phyloP scores from a whole-genome alignment of 2,888 invertebrate genomes.

The Hirtodrosophila duncani region DNA sequence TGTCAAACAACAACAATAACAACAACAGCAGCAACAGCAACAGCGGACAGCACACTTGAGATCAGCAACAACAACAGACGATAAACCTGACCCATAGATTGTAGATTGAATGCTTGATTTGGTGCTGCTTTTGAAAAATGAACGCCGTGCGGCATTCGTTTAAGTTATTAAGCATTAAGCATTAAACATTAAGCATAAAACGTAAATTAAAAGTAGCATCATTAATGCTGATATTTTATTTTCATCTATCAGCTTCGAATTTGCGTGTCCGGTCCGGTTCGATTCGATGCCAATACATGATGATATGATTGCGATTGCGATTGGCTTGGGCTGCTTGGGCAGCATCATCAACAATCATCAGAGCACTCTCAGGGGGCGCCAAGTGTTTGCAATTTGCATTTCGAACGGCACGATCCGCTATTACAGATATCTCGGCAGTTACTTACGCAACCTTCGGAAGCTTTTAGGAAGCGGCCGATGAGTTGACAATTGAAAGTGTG shows the following conservation, averaged over 20 bases:
- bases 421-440: no score
- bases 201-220: slow-evolving; percentile 49
- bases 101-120: background rate
- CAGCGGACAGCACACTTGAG: background rate
- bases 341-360: no score
- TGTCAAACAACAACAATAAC: slow-evolving; percentile 20
- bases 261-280: slow-evolving; percentile 38
- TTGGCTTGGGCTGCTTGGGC: no score
- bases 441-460: no score
- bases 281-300: slow-evolving; percentile 4
- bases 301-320: no score
- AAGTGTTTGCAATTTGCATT: no score
- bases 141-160: slow-evolving; percentile 57
- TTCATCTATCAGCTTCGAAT: slow-evolving; percentile 25
- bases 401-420: no score
- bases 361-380: no score
- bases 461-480: no score
- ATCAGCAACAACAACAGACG: slow-evolving; percentile 14
- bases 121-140: slow-evolving; percentile 24
- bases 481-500: no score
- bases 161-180: slow-evolving; percentile 60
- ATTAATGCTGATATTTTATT: slow-evolving; percentile 51
- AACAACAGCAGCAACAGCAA: slow-evolving; percentile 11
- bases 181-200: slow-evolving; percentile 55
- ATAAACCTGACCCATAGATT: slow-evolving; percentile 10